These are phyloP conservation scores for Antheraea assamensis DNA, from an alignment of 2,888 invertebrate species.

Conservation along the genomic window DNA sequence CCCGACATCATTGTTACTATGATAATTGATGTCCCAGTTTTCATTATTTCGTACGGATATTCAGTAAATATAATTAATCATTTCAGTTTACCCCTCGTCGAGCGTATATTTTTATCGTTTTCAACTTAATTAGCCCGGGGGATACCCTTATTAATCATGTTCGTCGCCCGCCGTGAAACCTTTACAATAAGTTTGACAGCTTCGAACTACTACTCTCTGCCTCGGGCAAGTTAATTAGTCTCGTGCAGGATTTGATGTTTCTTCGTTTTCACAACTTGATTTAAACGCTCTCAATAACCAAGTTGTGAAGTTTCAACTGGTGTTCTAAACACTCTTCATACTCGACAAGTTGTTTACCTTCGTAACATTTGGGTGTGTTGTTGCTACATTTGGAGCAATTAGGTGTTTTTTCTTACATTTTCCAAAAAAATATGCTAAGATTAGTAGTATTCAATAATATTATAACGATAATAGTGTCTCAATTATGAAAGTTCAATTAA, in stretches of 20 bases:
- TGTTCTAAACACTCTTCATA: constrained; percentile 29
- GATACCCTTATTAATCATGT: constrained; percentile 10
- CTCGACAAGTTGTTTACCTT: constrained; percentile 10
- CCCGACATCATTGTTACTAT: background rate
- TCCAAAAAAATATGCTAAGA: no score
- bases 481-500: no score
- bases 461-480: no score
- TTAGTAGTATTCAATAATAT: no score
- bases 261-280: constrained; percentile 33
- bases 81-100: constrained; percentile 7
- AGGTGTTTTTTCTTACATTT: background rate
- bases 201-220: constrained; percentile 19
- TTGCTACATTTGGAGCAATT: background rate
- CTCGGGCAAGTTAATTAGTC: constrained; percentile 27
- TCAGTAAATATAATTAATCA: constrained; percentile 6
- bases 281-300: constrained; percentile 31
- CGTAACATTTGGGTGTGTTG: background rate
- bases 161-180: constrained; percentile 6
- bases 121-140: constrained; percentile 16
- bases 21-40: background rate
- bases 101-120: constrained; percentile 18
- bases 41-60: constrained; percentile 6
- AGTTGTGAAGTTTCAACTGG: constrained; percentile 30
- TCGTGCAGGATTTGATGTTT: constrained; percentile 29
- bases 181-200: constrained; percentile 20